Base-by-base conservation (phyloP, 2,113 vertebrate genomes). In the Pteropus alecto region DNA sequence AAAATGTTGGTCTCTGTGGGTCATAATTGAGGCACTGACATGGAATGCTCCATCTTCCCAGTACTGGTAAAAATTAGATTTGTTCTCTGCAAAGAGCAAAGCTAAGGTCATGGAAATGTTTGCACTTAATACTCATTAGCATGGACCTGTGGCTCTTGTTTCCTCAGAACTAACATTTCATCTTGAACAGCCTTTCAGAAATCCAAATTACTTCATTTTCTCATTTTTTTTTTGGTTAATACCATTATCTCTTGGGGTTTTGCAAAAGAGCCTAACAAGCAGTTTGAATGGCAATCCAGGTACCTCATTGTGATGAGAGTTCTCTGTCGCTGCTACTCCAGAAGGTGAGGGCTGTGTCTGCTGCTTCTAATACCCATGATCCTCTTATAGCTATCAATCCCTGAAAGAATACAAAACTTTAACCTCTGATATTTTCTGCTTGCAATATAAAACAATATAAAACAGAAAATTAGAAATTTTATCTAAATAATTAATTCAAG, bases 401-500 rank as follows among this genome's bases (percentile, higher is more conserved):
- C 35, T 63, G 67, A 7, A 95, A 58, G 24, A 35, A 81, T 22
- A 26, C 7, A 28, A 22, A 43, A 71, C 15, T 41, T 86, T 73
- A 7, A 71, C 46, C 46, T 77, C 56, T 28, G 41, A 58, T 84
- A 46, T 91, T 78, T 82, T 65, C 60, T 71, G 15, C 33, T 56
- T 63, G 26, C 7, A 30, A n/a, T 6, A 61, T 82, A 86, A 88
- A 94, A 86, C 9, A n/a, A n/a, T 7, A 61, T 82, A 86, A 88
- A 94, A 89, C 54, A 43, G 54, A 94, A 91, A 92, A 90, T 63
- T 68, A 89, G 51, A 77, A 33, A 58, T 92, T 41, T 81, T 94
- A 88, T 63, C 35, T 76, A 35, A 94, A 70, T 89, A 94, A 85
- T 85, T 89, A 85, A 94, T 56, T 92, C 24, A 68, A 94, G 58